These are phyloP conservation scores for Drosophila nr. fundita DNA, from an alignment of 2,888 invertebrate genomes.

Conservation along the genomic window DNA sequence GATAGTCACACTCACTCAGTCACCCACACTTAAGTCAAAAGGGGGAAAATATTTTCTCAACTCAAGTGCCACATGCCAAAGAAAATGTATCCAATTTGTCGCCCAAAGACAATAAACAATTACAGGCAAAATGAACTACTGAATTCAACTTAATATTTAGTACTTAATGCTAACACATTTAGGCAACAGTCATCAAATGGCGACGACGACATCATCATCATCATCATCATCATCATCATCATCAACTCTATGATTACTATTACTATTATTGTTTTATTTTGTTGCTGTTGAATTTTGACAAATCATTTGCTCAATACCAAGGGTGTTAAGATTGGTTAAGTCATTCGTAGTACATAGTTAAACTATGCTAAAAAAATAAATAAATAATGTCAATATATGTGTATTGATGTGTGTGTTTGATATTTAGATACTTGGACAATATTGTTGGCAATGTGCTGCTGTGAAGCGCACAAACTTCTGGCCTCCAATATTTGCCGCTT, in stretches of 20 bases:
- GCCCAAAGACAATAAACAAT: conserved; percentile 13
- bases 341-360: conserved; percentile 47
- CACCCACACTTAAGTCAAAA: background rate
- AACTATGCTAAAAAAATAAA: conserved; percentile 3
- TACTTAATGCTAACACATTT: conserved; percentile 22
- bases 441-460: conserved; percentile 27
- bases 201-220: background rate
- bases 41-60: background rate
- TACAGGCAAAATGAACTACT: conserved; percentile 20
- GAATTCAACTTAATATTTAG: conserved; percentile 8
- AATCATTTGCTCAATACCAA: conserved; percentile 68
- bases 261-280: conserved; percentile 39
- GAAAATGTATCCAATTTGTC: conserved; percentile 4
- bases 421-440: conserved; percentile 17
- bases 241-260: conserved; percentile 19
- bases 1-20: conserved; percentile 11
- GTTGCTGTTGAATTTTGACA: conserved; percentile 35
- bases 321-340: conserved; percentile 63
- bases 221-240: conserved; percentile 4
- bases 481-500: conserved; percentile 69
- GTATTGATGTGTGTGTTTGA: conserved; percentile 5
- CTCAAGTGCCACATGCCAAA: background rate
- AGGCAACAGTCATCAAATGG: conserved; percentile 13
- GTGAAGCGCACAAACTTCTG: conserved; percentile 55
- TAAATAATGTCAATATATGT: conserved; percentile 16